Percentiles rank a stretch among this genome's conserved stretches.
Conservation (phyloP, 2,797 vertebrate species). For the Streptopelia turtur region DNA sequence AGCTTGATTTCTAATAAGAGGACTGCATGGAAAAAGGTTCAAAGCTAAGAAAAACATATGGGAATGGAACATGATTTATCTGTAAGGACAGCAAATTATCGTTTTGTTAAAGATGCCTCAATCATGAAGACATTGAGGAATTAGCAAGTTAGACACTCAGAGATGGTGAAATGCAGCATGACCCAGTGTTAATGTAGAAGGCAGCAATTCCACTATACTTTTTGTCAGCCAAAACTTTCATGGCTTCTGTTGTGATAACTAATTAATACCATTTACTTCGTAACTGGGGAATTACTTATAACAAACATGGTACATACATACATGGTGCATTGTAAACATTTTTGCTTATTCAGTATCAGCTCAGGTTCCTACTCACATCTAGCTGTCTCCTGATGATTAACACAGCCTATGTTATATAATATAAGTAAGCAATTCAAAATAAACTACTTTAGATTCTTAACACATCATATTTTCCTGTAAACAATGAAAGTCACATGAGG, state of each 20-base stretch:
- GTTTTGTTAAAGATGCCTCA: neutral
- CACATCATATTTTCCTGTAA: neutral
- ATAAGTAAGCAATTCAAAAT: neutral
- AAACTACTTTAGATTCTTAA: neutral
- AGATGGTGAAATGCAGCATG: neutral
- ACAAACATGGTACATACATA: neutral
- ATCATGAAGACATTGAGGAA: neutral
- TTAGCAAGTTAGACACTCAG: neutral
- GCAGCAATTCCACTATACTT: neutral
- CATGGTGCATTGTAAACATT: neutral
- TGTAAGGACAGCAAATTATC: neutral
- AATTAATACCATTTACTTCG: neutral
- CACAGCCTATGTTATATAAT: neutral
- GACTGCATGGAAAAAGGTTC: neutral
- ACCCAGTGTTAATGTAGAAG: neutral
- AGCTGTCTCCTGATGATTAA: neutral
- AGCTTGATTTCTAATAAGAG: neutral
- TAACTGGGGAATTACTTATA: neutral
- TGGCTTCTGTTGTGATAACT: neutral
- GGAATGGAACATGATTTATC: neutral
- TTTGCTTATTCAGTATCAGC: neutral
- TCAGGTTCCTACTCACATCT: neutral
- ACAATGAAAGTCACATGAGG: neutral
- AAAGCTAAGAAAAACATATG: neutral
- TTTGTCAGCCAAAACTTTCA: neutral